Percentiles rank a stretch among this genome's conserved stretches.
These are phyloP conservation scores for Pseudopleuronectes americanus DNA, from an alignment of 2,797 vertebrate genomes.

Conservation along the genomic window DNA sequence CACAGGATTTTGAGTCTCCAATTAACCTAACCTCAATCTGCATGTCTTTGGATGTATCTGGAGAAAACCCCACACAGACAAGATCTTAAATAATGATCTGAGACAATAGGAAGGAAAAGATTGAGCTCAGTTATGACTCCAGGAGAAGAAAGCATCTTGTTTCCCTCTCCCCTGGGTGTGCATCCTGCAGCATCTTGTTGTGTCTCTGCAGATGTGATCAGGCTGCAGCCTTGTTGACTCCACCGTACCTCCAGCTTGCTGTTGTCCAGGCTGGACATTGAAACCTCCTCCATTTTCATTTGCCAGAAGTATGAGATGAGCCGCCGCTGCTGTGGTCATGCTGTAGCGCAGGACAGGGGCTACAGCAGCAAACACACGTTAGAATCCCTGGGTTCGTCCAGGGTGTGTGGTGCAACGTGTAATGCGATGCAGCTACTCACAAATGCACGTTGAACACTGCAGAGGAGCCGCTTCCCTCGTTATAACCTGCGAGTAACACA, in stretches of 20 bases:
- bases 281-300: slow-evolving; percentile 99
- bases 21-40: too few relatives aligned
- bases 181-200: neutral
- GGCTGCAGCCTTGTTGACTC: neutral
- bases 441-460: slow-evolving; percentile 55
- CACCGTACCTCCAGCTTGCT: slow-evolving; percentile 94
- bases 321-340: slow-evolving; percentile 84
- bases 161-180: too few relatives aligned
- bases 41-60: too few relatives aligned
- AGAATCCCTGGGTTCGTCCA: neutral
- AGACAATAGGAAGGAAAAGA: too few relatives aligned
- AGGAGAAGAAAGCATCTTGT: too few relatives aligned
- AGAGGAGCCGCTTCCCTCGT: slow-evolving; percentile 49
- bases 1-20: too few relatives aligned
- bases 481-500: slow-evolving; percentile 58
- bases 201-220: neutral
- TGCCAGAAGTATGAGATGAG: slow-evolving; percentile 89
- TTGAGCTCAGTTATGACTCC: too few relatives aligned
- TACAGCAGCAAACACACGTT: slow-evolving; percentile 37
- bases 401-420: neutral
- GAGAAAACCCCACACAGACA: too few relatives aligned
- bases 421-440: slow-evolving; percentile 63
- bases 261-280: slow-evolving; percentile 98
- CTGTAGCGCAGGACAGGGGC: slow-evolving; percentile 77
- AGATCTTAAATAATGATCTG: too few relatives aligned